Evolutionary conservation across 2,888 invertebrate genomes (phyloP), one percentile per base, ranked within the genome.

Genomic region (Caenorhabditis afra): DNA sequence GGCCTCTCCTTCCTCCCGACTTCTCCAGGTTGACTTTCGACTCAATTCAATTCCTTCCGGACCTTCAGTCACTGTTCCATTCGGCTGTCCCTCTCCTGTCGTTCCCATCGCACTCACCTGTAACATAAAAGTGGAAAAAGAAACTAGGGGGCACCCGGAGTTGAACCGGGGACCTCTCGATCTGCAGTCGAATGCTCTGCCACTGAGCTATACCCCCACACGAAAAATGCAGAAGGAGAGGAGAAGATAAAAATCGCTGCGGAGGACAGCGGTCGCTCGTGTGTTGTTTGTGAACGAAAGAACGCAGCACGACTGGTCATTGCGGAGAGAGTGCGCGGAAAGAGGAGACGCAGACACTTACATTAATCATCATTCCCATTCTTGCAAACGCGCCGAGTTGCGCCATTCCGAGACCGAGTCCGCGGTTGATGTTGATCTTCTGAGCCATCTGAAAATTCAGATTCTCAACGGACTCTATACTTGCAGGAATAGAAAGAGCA

Each of bases 151-250:
- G 83, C 81, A 81, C 82, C 81, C 82, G 86, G 86, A 86, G 76
- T 88, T 87, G 86, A 88, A 87, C 87, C 87, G 82, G 84, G 83
- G 87, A 87, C 87, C 87, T 87, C 87, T 87, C 87, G 87, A 87
- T 87, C 87, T 87, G 87, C 87, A 87, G 81, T 82, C 85, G 86
- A 86, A 84, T 86, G 85, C 85, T 86, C 86, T 86, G 75, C 85
- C 86, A 82, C 85, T 86, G 86, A 86, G 86, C 86, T 86, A 86
- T 82, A 79, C 82, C 82, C 79, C 79, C 79, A 44, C 45, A 45
- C 20, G 35, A 55, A 37, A 35, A 18, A 16, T 41, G 18, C 52
- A 37, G 41, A 65, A 2, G 7, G 35, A 35, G 22, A 12, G 12
- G 41, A 18, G 35, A 18, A 35, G 20, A 41, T 41, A 11, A 41